Evolutionary conservation across 2,113 vertebrate species (phyloP).

Genomic region (Baryphthengus martii): DNA sequence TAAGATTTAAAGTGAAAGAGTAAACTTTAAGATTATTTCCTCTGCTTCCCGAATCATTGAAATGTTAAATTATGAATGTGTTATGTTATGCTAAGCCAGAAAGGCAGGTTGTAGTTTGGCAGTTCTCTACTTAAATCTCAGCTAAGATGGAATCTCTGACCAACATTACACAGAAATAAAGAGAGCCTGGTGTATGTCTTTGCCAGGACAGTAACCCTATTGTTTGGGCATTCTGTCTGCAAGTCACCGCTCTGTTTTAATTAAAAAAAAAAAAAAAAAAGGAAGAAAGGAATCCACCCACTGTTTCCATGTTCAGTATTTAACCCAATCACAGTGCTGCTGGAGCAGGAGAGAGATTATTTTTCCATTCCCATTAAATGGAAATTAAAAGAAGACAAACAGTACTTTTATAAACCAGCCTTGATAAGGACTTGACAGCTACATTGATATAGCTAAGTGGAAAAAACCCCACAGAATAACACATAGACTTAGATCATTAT

Average conservation of each 20-base stretch:
- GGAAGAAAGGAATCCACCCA: neutral
- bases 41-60: neutral
- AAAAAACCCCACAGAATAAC: neutral
- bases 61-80: neutral
- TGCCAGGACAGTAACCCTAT: neutral
- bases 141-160: neutral
- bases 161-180: neutral
- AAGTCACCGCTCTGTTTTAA: neutral
- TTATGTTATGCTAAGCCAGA: neutral
- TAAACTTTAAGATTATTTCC: neutral
- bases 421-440: neutral
- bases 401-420: neutral
- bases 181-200: neutral
- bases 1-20: neutral
- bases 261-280: neutral
- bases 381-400: neutral
- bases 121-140: neutral
- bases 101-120: neutral
- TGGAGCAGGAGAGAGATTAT: neutral
- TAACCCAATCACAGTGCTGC: neutral
- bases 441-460: neutral
- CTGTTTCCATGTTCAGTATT: neutral
- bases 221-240: neutral
- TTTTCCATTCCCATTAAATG: slow-evolving; percentile 1
- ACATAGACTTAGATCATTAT: neutral